Evolutionary conservation across 2,797 vertebrate species (phyloP), one percentile per base, ranked within the genome.

Genomic region (Oceanodroma leucorhoa): DNA sequence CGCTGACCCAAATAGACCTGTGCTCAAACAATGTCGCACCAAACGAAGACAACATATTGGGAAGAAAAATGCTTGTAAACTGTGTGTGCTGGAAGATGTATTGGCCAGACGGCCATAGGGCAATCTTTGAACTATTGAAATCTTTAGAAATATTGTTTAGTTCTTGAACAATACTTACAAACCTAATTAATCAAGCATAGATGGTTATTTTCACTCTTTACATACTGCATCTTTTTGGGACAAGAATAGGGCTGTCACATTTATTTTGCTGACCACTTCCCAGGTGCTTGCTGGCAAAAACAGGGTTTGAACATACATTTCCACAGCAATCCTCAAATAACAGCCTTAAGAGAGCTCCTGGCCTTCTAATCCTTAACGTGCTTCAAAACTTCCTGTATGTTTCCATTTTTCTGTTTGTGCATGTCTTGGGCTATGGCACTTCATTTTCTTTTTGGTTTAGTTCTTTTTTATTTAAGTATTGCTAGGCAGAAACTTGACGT

Each of bases 121-220:
- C 98, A 98, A 98, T 97, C 98, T 98, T 98, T 98, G 98, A 98
- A 98, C 98, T 98, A 98, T 98, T 98, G 98, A 98, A 98, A 97
- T 97, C 98, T 98, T 98, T 98, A 98, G 98, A 98, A 98, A 98
- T 98, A 98, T 98, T 98, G 98, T 98, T 98, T 97, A 90, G 97
- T 98, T 98, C 96, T 96, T 96, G 95, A 98, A 98, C 98, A 98
- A 98, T 98, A 97, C 97, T 98, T 98, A 98, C 98, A 98, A 98
- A 98, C 97, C 97, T 98, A 98, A 98, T 98, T 98, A 98, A 98
- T 98, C 98, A 98, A 98, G 96, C 98, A 93, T 98, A 98, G 98
- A 98, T 98, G 96, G 96, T 98, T 97, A 98, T 98, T 97, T 97
- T 97, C 97, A 95, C 77, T 95, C 97, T 97, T 97, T 98, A 98